Evolutionary conservation across 92 coral and sea anemone genomes (phyloP).

Genomic region (Desmophyllum pertusum): DNA sequence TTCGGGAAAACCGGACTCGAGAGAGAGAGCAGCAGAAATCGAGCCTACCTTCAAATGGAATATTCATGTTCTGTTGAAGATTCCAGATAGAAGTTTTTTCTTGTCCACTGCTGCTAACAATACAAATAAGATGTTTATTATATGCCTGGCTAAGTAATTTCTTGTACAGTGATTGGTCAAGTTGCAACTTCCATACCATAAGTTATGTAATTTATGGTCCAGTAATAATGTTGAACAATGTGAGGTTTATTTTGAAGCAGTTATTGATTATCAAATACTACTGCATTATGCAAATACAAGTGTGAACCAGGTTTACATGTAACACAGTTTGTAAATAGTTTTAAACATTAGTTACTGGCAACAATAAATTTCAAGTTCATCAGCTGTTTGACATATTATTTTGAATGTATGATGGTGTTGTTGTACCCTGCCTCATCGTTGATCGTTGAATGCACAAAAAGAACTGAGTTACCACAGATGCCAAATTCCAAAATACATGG

Average conservation of each 20-base stretch:
- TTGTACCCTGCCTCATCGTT: no score
- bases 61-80: neutral
- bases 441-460: no score
- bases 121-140: neutral
- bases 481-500: no score
- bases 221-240: no score
- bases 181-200: neutral
- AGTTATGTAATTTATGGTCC: neutral
- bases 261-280: neutral
- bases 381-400: neutral
- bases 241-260: no score
- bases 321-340: slow-evolving; percentile 12
- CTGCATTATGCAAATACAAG: neutral
- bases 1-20: no score
- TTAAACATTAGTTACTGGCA: neutral
- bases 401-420: no score
- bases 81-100: neutral
- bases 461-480: no score
- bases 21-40: no score
- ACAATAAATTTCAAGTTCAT: neutral
- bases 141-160: neutral
- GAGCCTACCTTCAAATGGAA: no score
- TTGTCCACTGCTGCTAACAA: neutral
- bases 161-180: no score
- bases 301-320: neutral